Base-by-base conservation (phyloP, 2,888 invertebrate genomes). In the Sinotaia quadrata region DNA sequence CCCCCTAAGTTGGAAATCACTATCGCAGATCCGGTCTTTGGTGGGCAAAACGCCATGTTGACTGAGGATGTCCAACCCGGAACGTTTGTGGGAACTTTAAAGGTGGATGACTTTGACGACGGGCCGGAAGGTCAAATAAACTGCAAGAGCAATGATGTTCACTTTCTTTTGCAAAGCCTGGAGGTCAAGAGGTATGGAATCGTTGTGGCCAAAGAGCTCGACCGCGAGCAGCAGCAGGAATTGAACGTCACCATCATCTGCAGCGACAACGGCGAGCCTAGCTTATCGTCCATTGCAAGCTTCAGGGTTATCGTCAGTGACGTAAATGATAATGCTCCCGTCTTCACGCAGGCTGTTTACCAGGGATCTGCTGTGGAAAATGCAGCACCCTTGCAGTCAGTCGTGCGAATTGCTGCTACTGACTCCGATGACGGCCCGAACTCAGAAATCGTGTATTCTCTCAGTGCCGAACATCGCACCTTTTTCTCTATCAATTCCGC, bases 1-100 rank as follows among this genome's bases (percentile, higher is more conserved):
- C 96, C 96, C 7, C 96, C 97, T 0, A 91, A 95, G 47, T 51
- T 75, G 18, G 54, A 49, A 2, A 68, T 74, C 12, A 72, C 69
- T 18, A 65, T 75, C 5, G 68, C 68, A 4, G 70, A 71, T 1
- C 62, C 71, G 2, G 63, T 67, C 15, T 24, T 36, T n/a, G 41
- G 62, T 18, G 63, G 68, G 41, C 63, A 51, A 36, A 68, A 62
- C 1, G 67, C 67, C 27, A 21, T 68, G 24, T 69, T 83, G 21
- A 57, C 71, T 2, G 84, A 83, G 69, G 75, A 75, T 47, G 71
- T 78, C 8, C 68, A 67, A 10, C 60, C 70, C 8, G 81, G 78
- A 2, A 76, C 69, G 21, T 80, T 81, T 36, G 77, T 84, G 36
- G 84, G 83, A 0, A 75, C 77, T 47, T 74, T 84, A 8, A 75